Conservation (phyloP, 2,797 vertebrate species). For the Scolopax rusticola region DNA sequence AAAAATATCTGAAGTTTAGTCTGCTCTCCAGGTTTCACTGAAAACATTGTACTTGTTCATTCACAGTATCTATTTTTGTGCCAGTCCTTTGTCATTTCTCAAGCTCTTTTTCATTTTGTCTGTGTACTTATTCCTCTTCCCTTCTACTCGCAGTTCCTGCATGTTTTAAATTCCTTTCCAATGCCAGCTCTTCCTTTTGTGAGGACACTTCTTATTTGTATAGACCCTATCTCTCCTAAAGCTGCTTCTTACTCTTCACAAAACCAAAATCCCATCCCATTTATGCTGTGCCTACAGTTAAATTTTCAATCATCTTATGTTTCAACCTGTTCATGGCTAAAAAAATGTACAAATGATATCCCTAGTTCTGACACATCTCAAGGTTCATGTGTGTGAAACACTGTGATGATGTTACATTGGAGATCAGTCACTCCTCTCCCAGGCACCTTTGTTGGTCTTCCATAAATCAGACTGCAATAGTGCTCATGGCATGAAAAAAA, state of each 20-base stretch:
- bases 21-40: not conserved
- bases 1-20: not conserved
- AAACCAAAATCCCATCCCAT: not conserved
- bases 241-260: constrained; percentile 25
- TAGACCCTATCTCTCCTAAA: not conserved
- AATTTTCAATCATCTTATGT: not conserved
- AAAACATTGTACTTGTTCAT: not conserved
- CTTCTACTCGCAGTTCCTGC: not conserved
- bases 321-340: not conserved
- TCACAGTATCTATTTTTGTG: not conserved
- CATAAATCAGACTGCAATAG: not conserved
- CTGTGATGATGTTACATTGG: not conserved
- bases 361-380: not conserved
- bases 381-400: not conserved
- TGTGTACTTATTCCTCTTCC: not conserved
- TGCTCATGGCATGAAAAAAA: not conserved
- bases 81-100: not conserved
- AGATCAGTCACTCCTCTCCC: not conserved
- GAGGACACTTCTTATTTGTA: not conserved
- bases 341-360: not conserved
- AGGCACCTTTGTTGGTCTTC: not conserved
- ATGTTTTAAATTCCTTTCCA: not conserved
- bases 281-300: not conserved
- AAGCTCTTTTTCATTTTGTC: not conserved
- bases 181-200: not conserved